These are phyloP conservation scores for Elysia crispata DNA, from an alignment of 2,888 invertebrate species.

Conservation along the genomic window DNA sequence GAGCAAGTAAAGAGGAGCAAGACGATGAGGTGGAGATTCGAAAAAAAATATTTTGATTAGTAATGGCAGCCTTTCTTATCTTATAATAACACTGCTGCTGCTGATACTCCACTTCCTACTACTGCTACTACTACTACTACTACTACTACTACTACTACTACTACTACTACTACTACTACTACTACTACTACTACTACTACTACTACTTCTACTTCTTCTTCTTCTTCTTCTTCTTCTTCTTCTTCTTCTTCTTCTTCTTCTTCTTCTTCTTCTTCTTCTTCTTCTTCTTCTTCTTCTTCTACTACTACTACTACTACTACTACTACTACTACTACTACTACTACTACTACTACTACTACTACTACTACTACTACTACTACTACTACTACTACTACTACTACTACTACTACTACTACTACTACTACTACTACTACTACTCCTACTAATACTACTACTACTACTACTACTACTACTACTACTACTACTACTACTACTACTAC, in stretches of 20 bases:
- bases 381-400: slow-evolving; percentile 2
- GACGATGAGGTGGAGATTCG: no score
- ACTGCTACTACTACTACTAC: neutral
- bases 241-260: neutral
- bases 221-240: slow-evolving; percentile 12
- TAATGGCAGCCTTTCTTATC: no score
- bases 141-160: neutral
- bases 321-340: neutral
- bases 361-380: neutral
- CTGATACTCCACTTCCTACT: no score
- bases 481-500: slow-evolving; percentile 18
- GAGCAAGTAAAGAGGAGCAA: no score
- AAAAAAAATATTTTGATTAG: no score
- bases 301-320: slow-evolving; percentile 2
- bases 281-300: no score
- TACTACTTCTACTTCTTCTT: neutral
- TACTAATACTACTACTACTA: no score
- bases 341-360: slow-evolving; percentile 16
- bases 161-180: neutral
- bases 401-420: neutral
- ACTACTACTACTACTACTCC: neutral
- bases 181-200: neutral
- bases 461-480: slow-evolving; percentile 21
- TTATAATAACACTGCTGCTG: no score
- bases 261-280: no score